Base-by-base conservation (phyloP, 2,113 vertebrate genomes). In the Cynopterus brachyotis region DNA sequence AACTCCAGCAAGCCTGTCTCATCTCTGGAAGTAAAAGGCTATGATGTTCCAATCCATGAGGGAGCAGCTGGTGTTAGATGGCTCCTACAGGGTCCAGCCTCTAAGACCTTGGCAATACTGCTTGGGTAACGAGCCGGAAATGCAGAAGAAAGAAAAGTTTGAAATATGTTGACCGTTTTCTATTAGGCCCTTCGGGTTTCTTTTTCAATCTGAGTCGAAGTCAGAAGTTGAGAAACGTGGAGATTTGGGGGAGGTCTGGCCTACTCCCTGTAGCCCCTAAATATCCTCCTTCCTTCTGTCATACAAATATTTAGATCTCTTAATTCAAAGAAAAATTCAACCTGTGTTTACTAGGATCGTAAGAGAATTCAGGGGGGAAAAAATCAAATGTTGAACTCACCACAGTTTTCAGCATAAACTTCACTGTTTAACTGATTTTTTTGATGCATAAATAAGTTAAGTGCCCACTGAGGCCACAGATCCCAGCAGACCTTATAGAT, bases 181-280 rank as follows among this genome's bases (percentile, higher is more conserved):
- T 93, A 40, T 96, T 93, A 62, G 32, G 67, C 66, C 95, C 67
- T 80, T 3, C 9, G 72, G 42, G 55, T 66, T 95, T 66, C 0
- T 84, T 97, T 98, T 94, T 69, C 17, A 72, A 76, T 97, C 88
- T 96, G 30, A 97, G 64, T 2, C 55, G 66, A 97, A 94, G 50
- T 72, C 90, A 67, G 19, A 85, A 96, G 62, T 78, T 93, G 70
- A 70, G 93, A 91, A 97, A 93, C 3, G 53, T 9, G 62, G 42
- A 79, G 9, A 35, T 35, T 75, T 81, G 30, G 22, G n/a, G 40
- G 35, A 75, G 3, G 32, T 78, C 66, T 70, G 7, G 40, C 20
- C 19, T 11, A 17, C 8, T 59, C 47, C 35, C 4, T n/a, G 12
- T 7, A 37, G 35, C 64, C 45, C 73, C 10, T 7, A 22, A 16